Conservation (phyloP, 1,140 invertebrate species). For the Drosophila obscura region DNA sequence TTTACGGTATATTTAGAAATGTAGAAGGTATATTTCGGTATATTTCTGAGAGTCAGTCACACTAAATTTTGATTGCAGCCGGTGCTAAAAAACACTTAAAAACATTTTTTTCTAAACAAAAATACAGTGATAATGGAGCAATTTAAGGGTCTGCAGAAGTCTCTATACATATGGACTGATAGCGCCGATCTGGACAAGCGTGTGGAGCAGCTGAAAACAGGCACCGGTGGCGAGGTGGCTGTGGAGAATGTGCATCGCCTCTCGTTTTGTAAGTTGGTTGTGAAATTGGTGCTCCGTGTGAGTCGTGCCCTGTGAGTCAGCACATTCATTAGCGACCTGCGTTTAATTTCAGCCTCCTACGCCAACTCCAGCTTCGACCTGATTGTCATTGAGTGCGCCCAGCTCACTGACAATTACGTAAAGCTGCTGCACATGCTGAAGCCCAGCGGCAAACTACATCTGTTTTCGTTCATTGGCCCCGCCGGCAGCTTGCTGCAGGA, state of each 20-base stretch:
- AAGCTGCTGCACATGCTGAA: conserved; percentile 86
- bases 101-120: conserved; percentile 25
- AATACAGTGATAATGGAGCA: conserved; percentile 59
- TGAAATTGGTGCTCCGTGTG: conserved; percentile 1
- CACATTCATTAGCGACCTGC: conserved; percentile 30
- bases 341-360: conserved; percentile 84
- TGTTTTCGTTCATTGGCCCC: conserved; percentile 83
- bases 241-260: conserved; percentile 80
- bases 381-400: conserved; percentile 85
- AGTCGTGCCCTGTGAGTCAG: conserved; percentile 56
- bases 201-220: conserved; percentile 57
- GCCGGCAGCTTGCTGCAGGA: conserved; percentile 82
- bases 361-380: conserved; percentile 86
- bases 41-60: too few relatives aligned
- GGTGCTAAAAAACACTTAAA: too few relatives aligned
- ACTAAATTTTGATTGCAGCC: too few relatives aligned
- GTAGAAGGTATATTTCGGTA: too few relatives aligned
- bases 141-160: conserved; percentile 71
- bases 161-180: conserved; percentile 76
- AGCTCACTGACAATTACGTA: conserved; percentile 85
- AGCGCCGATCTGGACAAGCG: conserved; percentile 63
- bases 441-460: conserved; percentile 85
- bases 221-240: conserved; percentile 72
- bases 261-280: conserved; percentile 66
- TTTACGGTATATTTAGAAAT: too few relatives aligned